Evolutionary conservation across 2,797 vertebrate species (phyloP).

Genomic region (Chaenodraco wilsoni): DNA sequence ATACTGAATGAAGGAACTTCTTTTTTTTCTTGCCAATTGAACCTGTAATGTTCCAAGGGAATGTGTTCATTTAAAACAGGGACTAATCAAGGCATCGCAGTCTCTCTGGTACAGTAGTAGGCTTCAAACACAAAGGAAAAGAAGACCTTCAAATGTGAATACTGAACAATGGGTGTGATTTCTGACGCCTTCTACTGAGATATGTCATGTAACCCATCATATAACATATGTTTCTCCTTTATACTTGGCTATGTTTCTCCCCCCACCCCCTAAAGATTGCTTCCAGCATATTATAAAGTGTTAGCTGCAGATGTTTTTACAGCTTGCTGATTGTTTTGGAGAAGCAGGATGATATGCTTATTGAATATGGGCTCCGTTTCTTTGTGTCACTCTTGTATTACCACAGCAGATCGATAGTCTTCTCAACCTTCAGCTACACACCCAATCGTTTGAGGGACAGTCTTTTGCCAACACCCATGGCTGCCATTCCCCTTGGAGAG

Average conservation of each 20-base stretch:
- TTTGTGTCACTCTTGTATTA: conserved; percentile 61
- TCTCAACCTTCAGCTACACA: conserved; percentile 17
- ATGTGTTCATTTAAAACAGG: conserved; percentile 67
- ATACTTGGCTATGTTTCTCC: conserved; percentile 30
- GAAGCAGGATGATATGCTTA: conserved; percentile 70
- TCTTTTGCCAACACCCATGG: conserved; percentile 32
- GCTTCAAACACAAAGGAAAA: conserved; percentile 27
- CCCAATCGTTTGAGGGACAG: not conserved
- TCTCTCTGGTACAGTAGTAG: conserved; percentile 51
- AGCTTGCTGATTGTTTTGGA: conserved; percentile 64
- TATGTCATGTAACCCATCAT: conserved; percentile 32
- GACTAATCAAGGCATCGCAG: conserved; percentile 66
- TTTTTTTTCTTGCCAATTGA: conserved; percentile 56
- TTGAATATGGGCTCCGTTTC: conserved; percentile 70
- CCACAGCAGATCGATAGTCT: conserved; percentile 54
- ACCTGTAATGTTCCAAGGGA: conserved; percentile 66
- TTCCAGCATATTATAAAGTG: conserved; percentile 23
- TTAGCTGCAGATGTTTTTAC: conserved; percentile 39
- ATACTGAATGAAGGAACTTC: conserved; percentile 77
- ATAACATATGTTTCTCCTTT: conserved; percentile 29
- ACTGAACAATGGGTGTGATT: conserved; percentile 28
- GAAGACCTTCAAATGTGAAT: conserved; percentile 16
- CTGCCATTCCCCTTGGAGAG: conserved; percentile 27
- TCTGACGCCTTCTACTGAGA: conserved; percentile 16
- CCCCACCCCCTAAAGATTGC: conserved; percentile 28